A percentile compares a stretch with the other conserved stretches of the same genome.
These are phyloP conservation scores for Patagioenas fasciata DNA, from an alignment of 2,113 vertebrate species.

Conservation along the genomic window DNA sequence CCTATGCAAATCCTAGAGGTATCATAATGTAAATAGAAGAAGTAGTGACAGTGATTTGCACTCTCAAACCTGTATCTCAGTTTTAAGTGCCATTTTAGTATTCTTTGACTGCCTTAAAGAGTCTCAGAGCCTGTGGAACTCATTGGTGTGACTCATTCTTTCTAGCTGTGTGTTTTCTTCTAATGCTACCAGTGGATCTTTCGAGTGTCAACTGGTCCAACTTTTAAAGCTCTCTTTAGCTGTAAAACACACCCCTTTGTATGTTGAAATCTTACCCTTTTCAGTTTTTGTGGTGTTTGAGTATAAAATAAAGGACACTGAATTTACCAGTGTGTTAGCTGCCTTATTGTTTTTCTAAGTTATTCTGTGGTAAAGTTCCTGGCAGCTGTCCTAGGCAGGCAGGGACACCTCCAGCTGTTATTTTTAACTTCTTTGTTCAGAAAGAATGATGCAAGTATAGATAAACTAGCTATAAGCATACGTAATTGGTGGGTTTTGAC, in stretches of 20 bases:
- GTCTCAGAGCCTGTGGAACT: not conserved
- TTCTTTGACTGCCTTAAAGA: not conserved
- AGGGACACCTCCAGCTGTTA: not conserved
- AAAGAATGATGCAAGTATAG: not conserved
- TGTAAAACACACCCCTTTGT: not conserved
- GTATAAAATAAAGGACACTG: not conserved
- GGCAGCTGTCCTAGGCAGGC: not conserved
- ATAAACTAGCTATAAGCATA: not conserved
- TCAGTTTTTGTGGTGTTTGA: not conserved
- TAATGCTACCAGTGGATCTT: rapidly evolving
- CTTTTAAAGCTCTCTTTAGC: not conserved
- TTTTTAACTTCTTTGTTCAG: not conserved
- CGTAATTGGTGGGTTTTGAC: not conserved
- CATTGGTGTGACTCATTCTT: not conserved
- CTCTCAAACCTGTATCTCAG: not conserved
- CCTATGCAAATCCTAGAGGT: not conserved
- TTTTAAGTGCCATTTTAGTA: not conserved
- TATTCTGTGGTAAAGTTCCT: not conserved
- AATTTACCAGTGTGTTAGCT: not conserved
- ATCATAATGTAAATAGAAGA: not conserved
- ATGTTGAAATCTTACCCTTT: not conserved
- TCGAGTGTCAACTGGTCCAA: not conserved
- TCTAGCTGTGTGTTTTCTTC: not conserved
- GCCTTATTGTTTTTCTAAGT: not conserved
- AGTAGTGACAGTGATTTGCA: not conserved